Base-by-base conservation (phyloP, 2,113 vertebrate genomes). In the Ceyx melanurus region DNA sequence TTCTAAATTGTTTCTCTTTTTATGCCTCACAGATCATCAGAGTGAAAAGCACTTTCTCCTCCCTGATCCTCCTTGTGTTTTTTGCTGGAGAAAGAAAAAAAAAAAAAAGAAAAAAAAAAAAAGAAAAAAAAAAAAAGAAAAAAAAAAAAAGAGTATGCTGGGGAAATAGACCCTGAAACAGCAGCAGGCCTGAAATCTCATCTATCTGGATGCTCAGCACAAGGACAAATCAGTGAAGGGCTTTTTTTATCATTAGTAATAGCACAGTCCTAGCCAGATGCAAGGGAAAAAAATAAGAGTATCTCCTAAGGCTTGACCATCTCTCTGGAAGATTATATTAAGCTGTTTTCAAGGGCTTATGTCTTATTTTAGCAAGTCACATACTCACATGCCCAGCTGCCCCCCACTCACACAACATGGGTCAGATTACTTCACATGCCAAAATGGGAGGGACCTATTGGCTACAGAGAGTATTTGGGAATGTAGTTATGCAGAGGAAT, bases 331-430 rank as follows among this genome's bases (percentile, higher is more conserved):
- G 61, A 75, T 90, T 74, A 88, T 58, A 90, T 71, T 71, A 75
- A 88, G 80, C 77, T 88, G 50, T 93, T 86, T 94, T 88, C 86
- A 90, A 90, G 89, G 70, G 71, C 67, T 87, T 82, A 45, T 48
- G 42, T 72, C 83, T 96, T 93, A 79, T 89, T 96, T 93, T 64
- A 94, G 79, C 23, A 71, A 88, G 85, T 74, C 68, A 74, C 43
- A 91, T 48, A 25, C 25, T 75, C 25, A 11, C 33, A n/a, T 72
- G 45, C 50, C n/a, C 70, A 86, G 66, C 80, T 90, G 51, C 79
- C 65, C 90, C 80, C 70, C 15, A 56, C 33, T 92, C 90, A 65
- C 37, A 10, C 68, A 40, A 40, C 7, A 21, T 75, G 13, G 6
- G 42, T 88, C 65, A 67, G 23, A 37, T 86, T 92, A 67, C 58